Percentiles rank a stretch among this genome's conserved stretches.
Conservation (phyloP, 2,113 vertebrate species). For the Epinephelus moara region DNA sequence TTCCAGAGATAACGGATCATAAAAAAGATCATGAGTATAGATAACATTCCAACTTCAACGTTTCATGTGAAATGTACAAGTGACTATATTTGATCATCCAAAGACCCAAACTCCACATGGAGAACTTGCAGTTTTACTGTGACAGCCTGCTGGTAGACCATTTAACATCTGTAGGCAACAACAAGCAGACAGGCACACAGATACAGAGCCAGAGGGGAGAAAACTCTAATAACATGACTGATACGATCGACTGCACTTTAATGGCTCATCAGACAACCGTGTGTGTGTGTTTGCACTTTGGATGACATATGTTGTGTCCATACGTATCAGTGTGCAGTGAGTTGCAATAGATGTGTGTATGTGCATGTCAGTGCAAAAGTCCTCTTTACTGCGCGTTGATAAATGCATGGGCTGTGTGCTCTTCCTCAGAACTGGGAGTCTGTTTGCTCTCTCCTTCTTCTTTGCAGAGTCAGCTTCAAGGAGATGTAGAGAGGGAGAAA, state of each 20-base stretch:
- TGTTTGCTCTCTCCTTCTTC: conserved; percentile 7
- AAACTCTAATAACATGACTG: conserved; percentile 34
- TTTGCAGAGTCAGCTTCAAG: conserved; percentile 16
- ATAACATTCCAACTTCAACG: too few relatives aligned
- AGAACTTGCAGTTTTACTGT: neutral
- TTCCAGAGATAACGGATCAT: too few relatives aligned
- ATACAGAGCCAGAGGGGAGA: conserved; percentile 5
- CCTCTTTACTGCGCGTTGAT: conserved; percentile 28
- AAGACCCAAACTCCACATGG: neutral
- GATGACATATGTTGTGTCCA: neutral
- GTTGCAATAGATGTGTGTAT: neutral
- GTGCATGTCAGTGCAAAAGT: conserved; percentile 5
- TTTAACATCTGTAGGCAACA: conserved; percentile 26
- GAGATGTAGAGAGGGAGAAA: conserved; percentile 11
- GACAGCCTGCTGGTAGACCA: neutral
- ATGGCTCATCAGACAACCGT: neutral
- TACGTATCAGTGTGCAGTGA: neutral
- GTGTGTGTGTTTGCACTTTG: neutral
- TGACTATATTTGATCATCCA: too few relatives aligned
- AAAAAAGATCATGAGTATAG: too few relatives aligned
- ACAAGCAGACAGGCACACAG: conserved; percentile 2
- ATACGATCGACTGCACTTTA: conserved; percentile 34
- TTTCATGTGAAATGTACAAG: too few relatives aligned
- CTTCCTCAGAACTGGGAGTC: conserved; percentile 29
- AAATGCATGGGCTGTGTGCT: conserved; percentile 12